Conservation (phyloP, 2,113 vertebrate genomes). For the Laticauda laticaudata region DNA sequence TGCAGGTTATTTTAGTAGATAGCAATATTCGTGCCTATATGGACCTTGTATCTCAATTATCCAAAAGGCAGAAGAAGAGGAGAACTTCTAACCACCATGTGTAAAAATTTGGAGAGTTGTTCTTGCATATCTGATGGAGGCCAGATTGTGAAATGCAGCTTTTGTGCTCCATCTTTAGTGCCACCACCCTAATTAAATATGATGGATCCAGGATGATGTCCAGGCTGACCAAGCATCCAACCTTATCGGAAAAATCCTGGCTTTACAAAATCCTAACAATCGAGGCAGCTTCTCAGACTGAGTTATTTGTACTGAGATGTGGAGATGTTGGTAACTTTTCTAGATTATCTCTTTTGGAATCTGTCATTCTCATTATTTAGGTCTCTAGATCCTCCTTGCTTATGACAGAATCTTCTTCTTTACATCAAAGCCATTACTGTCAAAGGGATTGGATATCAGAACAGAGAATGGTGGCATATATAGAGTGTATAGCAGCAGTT, state of each 20-base stretch:
- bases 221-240: not conserved
- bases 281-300: not conserved
- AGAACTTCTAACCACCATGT: not conserved
- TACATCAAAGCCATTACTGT: not conserved
- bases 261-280: not conserved
- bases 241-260: not conserved
- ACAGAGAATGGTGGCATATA: not conserved
- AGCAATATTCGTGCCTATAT: not conserved
- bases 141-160: not conserved
- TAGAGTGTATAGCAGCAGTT: not conserved
- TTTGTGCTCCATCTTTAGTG: not conserved
- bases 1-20: not conserved
- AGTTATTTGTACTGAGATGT: not conserved
- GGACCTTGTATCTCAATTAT: not conserved
- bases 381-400: not conserved
- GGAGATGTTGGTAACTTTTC: not conserved
- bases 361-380: not conserved
- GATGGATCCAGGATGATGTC: not conserved
- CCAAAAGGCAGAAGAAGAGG: not conserved
- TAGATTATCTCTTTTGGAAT: not conserved
- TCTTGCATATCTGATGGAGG: not conserved
- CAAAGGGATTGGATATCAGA: not conserved
- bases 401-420: not conserved
- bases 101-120: not conserved
- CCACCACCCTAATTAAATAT: not conserved